phyloP scores from a whole-genome alignment of 2,797 vertebrate genomes.

The Thalassophryne amazonica region DNA sequence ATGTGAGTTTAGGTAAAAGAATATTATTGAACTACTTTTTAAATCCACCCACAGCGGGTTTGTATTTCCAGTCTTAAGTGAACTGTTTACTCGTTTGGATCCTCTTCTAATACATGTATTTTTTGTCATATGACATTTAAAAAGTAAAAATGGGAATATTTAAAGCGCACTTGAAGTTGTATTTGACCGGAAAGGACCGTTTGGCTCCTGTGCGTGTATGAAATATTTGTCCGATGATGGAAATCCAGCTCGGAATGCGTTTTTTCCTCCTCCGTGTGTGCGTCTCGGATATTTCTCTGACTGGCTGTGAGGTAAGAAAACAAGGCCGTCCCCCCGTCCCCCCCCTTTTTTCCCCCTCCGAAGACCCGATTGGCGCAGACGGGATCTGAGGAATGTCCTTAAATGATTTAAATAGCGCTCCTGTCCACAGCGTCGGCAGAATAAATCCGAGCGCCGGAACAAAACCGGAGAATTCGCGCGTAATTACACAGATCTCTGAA shows the following conservation, averaged over 20 bases:
- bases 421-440: slow-evolving; percentile 40
- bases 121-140: background rate
- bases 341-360: too few relatives aligned
- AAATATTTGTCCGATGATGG: slow-evolving; percentile 81
- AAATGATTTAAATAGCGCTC: slow-evolving; percentile 82
- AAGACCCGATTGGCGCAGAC: slow-evolving; percentile 82
- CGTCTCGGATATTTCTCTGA: slow-evolving; percentile 71
- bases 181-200: slow-evolving; percentile 69
- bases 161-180: slow-evolving; percentile 37
- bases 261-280: slow-evolving; percentile 46
- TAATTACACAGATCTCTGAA: background rate
- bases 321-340: slow-evolving; percentile 67
- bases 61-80: background rate
- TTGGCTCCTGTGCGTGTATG: slow-evolving; percentile 52
- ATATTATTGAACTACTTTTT: slow-evolving; percentile 10
- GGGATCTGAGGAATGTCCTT: slow-evolving; percentile 81
- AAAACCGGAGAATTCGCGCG: slow-evolving; percentile 16
- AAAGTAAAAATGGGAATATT: too few relatives aligned
- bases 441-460: slow-evolving; percentile 50
- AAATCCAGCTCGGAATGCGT: slow-evolving; percentile 78
- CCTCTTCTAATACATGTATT: background rate
- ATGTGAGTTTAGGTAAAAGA: background rate
- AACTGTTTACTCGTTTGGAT: background rate
- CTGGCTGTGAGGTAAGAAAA: slow-evolving; percentile 78
- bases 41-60: slow-evolving; percentile 4